phyloP scores from a whole-genome alignment of 2,113 vertebrate genomes.

The Brachionichthys hirsutus region DNA sequence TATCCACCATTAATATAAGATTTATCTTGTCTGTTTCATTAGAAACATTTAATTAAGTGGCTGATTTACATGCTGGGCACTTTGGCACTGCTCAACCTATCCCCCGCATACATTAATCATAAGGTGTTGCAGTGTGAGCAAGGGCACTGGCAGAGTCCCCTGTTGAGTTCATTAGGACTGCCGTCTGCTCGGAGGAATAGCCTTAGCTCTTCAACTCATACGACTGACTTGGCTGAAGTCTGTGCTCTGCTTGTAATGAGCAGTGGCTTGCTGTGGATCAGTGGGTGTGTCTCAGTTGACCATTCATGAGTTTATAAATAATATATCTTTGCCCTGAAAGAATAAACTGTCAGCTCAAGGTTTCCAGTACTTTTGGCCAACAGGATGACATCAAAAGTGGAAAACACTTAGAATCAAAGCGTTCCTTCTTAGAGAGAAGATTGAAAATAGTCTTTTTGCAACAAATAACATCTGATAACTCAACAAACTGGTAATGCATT shows the following conservation, averaged over 20 bases:
- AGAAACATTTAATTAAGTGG: conserved; percentile 51
- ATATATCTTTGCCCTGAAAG: conserved; percentile 6
- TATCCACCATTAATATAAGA: conserved; percentile 27
- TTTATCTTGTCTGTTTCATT: conserved; percentile 49
- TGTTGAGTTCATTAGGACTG: conserved; percentile 62
- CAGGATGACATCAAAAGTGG: conserved; percentile 11
- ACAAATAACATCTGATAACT: too few relatives aligned
- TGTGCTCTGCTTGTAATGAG: conserved; percentile 47
- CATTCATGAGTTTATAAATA: conserved; percentile 39
- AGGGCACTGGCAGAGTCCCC: conserved; percentile 48
- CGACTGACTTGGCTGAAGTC: conserved; percentile 32
- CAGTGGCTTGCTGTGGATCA: conserved; percentile 20
- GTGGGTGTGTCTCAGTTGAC: conserved; percentile 24
- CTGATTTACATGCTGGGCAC: conserved; percentile 51
- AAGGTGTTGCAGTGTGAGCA: conserved; percentile 43
- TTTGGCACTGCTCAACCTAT: conserved; percentile 38
- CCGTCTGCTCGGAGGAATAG: conserved; percentile 52
- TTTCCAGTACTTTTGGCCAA: not conserved
- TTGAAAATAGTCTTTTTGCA: too few relatives aligned
- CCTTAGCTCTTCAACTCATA: conserved; percentile 40
- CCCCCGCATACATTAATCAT: conserved; percentile 57
- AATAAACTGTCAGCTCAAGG: conserved; percentile 12
- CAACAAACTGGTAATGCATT: too few relatives aligned
- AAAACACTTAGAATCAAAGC: not conserved
- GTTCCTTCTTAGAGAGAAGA: too few relatives aligned